Base-by-base conservation (phyloP, 2,113 vertebrate genomes). In the Galeopterus variegatus region DNA sequence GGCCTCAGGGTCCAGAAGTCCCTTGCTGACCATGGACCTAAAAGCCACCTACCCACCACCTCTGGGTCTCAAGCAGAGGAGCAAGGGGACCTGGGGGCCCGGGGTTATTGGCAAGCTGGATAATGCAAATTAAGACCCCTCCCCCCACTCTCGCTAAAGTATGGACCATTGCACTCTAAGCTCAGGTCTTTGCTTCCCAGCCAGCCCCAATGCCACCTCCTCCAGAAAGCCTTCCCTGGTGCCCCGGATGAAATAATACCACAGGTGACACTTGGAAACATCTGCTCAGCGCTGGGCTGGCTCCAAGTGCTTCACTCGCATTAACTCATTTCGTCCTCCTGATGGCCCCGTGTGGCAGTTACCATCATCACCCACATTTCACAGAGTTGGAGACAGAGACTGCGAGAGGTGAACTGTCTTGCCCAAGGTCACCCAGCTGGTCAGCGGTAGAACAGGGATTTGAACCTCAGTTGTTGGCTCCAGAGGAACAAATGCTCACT, bases 21-120 rank as follows among this genome's bases (percentile, higher is more conserved):
- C 48, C 76, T 64, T 6, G 0, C 28, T n/a, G 54, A 67, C n/a
- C 36, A 48, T 12, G 1, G 5, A 28, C 0, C 14, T 41, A 31
- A 28, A 28, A 84, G 50, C 36, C 15, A 17, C 65, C 45, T 7
- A 54, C 54, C 36, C 26, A 9, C 14, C 7, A 60, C 33, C 70
- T 60, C 73, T 67, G 33, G 31, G n/a, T 23, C 62, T 65, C 56
- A 52, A 4, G 73, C 28, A 87, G 56, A 31, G 67, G 72, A 64
- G 75, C 24, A 15, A 1, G 45, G 26, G 21, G 45, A 21, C 58
- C 33, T 1, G 1, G 41, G 18, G 26, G 58, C 33, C 15, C 19
- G 2, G 41, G 17, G 31, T 12, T 28, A 60, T 1, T 45, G 52
- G 41, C 81, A 72, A 70, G 26, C 67, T 56, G n/a, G 81, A 18